A percentile compares a stretch with the other conserved stretches of the same genome.
Conservation (phyloP, 2,797 vertebrate species). For the Varecia variegata region DNA sequence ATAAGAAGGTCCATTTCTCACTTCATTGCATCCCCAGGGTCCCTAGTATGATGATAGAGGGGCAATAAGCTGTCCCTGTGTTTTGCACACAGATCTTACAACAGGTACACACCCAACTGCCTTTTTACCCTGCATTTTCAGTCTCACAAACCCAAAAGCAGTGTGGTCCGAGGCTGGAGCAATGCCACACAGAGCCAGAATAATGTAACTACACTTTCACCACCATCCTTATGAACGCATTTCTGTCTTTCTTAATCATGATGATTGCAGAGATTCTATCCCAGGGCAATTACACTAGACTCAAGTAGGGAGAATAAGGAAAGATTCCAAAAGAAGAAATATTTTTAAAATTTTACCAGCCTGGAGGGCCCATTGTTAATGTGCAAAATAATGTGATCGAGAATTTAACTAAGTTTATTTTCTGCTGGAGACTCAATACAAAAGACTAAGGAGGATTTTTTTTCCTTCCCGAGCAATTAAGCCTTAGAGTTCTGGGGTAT, state of each 20-base stretch:
- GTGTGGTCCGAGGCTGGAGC: background rate
- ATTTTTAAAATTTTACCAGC: background rate
- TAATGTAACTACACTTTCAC: background rate
- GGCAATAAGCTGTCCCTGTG: background rate
- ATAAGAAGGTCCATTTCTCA: background rate
- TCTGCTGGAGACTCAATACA: background rate
- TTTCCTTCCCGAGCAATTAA: background rate
- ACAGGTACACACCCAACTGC: background rate
- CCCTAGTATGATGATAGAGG: background rate
- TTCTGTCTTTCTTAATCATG: background rate
- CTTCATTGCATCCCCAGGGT: background rate
- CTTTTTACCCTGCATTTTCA: background rate
- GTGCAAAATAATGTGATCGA: background rate
- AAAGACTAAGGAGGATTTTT: background rate
- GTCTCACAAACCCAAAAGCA: background rate
- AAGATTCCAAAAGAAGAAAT: constrained; percentile 31
- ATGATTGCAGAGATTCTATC: background rate
- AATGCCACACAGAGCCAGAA: background rate
- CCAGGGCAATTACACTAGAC: background rate
- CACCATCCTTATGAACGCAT: background rate
- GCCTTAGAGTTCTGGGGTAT: background rate
- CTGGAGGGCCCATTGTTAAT: background rate
- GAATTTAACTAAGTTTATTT: background rate
- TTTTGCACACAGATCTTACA: background rate
- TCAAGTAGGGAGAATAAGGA: background rate